Evolutionary conservation across 2,113 vertebrate genomes (phyloP), one percentile per base, ranked within the genome.

Genomic region (Chionodraco myersi): DNA sequence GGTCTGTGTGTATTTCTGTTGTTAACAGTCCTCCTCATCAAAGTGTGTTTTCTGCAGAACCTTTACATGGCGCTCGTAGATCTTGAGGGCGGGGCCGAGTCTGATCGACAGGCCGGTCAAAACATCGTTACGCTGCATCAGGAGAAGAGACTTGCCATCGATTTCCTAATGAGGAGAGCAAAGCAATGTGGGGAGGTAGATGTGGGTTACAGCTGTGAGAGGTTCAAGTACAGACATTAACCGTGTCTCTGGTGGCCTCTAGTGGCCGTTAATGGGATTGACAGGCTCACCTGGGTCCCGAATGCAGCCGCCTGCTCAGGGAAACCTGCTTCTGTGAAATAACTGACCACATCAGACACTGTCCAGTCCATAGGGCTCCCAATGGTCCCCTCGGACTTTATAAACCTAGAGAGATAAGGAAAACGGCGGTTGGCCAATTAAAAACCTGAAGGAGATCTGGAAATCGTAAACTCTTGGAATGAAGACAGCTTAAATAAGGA

Each of bases 81-180:
- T 97, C 90, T 97, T 97, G 68, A 97, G 95, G 65, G 96, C 96
- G 0, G 96, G 96, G 58, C 96, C 96, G 4, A 97, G 93, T 69
- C 95, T 95, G 92, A 97, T 97, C 36, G 96, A 96, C 69, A 97
- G 92, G 72, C 96, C 96, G 0, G 96, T 97, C 80, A 97, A 89
- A 77, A 97, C 96, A 4, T 97, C 96, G 0, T 95, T 96, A 58
- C 96, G 96, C 69, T 97, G 96, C 96, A 97, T 97, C 63, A 97
- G 95, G 86, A 97, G 94, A 56, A 97, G 91, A 45, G 96, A 97
- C 87, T 96, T 97, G 66, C 96, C 96, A 52, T 97, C 96, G 21
- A 97, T 97, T 91, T 97, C 96, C 96, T 97, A 86, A 75, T 74
- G 68, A 66, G 76, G 44, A 83, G 59, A 89, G 63, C 73, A 85